Evolutionary conservation across 2,113 vertebrate genomes (phyloP).

Genomic region (Neoarius graeffei): DNA sequence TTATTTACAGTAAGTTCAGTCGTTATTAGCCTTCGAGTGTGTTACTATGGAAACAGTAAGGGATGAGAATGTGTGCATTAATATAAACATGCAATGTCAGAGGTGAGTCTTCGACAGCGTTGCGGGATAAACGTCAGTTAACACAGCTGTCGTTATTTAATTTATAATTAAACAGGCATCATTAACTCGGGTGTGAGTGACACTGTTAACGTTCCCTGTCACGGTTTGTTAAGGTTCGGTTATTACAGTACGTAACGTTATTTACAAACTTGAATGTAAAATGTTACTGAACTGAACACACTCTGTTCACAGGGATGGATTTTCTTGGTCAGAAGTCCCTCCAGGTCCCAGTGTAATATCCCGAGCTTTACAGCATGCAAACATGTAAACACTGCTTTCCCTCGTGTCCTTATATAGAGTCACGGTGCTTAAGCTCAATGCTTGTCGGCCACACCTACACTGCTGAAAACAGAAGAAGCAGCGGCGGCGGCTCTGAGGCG

Average conservation of each 20-base stretch:
- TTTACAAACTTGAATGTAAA: neutral
- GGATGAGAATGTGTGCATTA: neutral
- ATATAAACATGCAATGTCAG: neutral
- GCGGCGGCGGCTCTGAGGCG: neutral
- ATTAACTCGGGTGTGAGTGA: neutral
- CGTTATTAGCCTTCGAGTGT: neutral
- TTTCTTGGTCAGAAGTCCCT: neutral
- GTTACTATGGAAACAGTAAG: neutral
- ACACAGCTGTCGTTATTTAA: neutral
- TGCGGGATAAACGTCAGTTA: neutral
- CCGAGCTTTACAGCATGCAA: neutral
- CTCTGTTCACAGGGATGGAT: too few relatives aligned
- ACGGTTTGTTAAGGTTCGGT: neutral
- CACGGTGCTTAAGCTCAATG: neutral
- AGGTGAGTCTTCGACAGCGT: neutral
- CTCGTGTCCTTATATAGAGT: constrained; percentile 30
- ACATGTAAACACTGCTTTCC: constrained; percentile 21
- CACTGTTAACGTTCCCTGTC: neutral
- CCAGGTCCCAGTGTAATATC: neutral
- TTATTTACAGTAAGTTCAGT: neutral
- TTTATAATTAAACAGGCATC: neutral
- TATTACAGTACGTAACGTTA: neutral
- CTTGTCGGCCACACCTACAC: neutral
- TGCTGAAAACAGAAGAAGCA: neutral
- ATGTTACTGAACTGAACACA: neutral